Evolutionary conservation across 1,140 invertebrate species (phyloP).

Genomic region (Lutraria rhynchaena): DNA sequence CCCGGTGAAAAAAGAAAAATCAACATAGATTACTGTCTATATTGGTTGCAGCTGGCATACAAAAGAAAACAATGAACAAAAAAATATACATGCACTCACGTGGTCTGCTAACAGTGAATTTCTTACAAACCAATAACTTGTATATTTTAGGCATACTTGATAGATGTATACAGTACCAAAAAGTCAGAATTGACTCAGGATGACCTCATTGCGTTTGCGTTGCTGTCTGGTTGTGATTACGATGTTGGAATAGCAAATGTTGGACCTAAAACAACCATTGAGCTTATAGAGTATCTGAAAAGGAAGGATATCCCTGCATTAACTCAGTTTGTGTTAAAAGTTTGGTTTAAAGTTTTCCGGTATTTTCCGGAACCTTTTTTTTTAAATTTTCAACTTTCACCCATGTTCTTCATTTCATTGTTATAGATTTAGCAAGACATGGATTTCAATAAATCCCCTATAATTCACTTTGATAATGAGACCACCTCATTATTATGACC

Average conservation of each 20-base stretch:
- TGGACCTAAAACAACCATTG: not conserved
- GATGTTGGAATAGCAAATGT: conserved; percentile 19
- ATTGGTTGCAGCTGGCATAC: too few relatives aligned
- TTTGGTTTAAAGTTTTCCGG: too few relatives aligned
- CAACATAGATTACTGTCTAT: too few relatives aligned
- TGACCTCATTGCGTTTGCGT: conserved; percentile 13
- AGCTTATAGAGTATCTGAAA: not conserved
- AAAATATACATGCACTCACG: too few relatives aligned
- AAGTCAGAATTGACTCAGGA: not conserved
- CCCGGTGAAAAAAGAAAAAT: too few relatives aligned
- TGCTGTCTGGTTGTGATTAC: conserved; percentile 24
- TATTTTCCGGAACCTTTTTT: too few relatives aligned
- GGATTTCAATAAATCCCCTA: not conserved
- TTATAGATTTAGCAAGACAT: not conserved
- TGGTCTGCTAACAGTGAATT: not conserved
- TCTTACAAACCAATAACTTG: not conserved
- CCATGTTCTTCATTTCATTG: not conserved
- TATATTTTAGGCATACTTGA: not conserved
- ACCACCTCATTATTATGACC: too few relatives aligned
- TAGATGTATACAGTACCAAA: conserved; percentile 1
- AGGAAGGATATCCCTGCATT: not conserved
- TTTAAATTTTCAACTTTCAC: too few relatives aligned
- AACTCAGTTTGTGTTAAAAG: not conserved
- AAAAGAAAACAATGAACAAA: too few relatives aligned
- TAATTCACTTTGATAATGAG: too few relatives aligned